Evolutionary conservation across 2,797 vertebrate species (phyloP).

Genomic region (Acomys russatus): DNA sequence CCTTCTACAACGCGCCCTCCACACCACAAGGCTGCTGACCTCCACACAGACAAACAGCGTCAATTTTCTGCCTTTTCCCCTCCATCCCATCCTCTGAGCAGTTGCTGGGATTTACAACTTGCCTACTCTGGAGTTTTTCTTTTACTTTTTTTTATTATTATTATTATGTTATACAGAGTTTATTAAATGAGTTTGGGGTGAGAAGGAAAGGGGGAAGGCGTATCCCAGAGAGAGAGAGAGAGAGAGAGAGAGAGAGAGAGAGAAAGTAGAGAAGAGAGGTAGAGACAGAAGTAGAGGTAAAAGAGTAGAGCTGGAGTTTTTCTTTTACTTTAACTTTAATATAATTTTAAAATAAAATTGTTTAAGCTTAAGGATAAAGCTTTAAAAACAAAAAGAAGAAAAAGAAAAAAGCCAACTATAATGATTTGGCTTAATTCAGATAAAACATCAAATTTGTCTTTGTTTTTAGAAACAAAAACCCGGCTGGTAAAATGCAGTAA

Average conservation of each 20-base stretch:
- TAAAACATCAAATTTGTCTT: conserved; percentile 34
- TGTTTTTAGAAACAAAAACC: conserved; percentile 45
- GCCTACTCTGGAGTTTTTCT: not conserved
- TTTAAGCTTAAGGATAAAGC: not conserved
- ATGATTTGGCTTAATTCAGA: conserved; percentile 49
- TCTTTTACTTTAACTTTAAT: not conserved
- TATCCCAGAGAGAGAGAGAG: too few relatives aligned
- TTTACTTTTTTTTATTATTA: too few relatives aligned
- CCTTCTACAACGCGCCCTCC: not conserved
- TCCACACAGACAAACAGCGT: not conserved
- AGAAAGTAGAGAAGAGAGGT: too few relatives aligned
- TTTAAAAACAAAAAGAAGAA: not conserved
- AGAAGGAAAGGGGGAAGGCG: too few relatives aligned
- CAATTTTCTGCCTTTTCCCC: not conserved
- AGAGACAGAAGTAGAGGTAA: too few relatives aligned
- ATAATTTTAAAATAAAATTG: not conserved
- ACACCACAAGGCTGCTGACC: not conserved
- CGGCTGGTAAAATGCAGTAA: not conserved
- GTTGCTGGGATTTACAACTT: not conserved
- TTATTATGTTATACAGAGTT: too few relatives aligned
- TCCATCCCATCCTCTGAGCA: not conserved
- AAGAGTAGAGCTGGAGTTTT: not conserved
- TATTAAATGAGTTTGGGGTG: too few relatives aligned
- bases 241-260: too few relatives aligned
- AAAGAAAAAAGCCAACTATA: not conserved